Conservation (phyloP, 1,140 invertebrate species). For the Holotrichia oblita region DNA sequence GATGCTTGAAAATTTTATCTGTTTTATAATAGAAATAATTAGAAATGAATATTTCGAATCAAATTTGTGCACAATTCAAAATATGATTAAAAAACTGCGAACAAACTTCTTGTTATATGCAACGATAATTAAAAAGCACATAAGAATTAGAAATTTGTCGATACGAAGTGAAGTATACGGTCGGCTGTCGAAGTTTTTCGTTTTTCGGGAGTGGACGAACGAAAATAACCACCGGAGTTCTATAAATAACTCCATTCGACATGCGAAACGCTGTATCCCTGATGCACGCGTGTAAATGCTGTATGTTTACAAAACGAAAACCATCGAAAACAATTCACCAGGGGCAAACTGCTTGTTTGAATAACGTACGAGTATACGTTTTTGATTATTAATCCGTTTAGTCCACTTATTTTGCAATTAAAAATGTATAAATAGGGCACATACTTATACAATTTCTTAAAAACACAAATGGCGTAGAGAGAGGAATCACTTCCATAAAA, state of each 20-base stretch:
- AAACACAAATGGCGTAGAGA: too few relatives aligned
- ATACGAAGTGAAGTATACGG: not conserved
- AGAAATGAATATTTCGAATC: too few relatives aligned
- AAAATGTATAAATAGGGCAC: too few relatives aligned
- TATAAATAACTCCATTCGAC: constrained; percentile 18
- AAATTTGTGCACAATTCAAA: not conserved
- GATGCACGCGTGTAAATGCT: not conserved
- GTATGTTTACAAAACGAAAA: constrained; percentile 6
- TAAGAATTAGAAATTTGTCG: constrained; percentile 14
- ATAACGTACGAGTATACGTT: not conserved
- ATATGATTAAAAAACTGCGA: not conserved
- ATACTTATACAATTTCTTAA: too few relatives aligned
- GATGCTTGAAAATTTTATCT: too few relatives aligned
- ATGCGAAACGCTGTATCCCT: constrained; percentile 14
- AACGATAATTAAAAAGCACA: not conserved
- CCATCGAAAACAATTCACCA: not conserved
- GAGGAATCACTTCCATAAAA: too few relatives aligned
- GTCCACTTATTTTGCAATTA: too few relatives aligned
- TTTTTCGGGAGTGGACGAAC: not conserved
- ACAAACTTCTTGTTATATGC: not conserved
- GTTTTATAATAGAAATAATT: too few relatives aligned
- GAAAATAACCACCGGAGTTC: not conserved
- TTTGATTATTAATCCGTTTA: too few relatives aligned
- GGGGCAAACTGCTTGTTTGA: not conserved
- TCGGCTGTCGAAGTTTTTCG: not conserved